Evolutionary conservation across 2,113 vertebrate genomes (phyloP), one percentile per base, ranked within the genome.

Genomic region (Chloebia gouldiae): DNA sequence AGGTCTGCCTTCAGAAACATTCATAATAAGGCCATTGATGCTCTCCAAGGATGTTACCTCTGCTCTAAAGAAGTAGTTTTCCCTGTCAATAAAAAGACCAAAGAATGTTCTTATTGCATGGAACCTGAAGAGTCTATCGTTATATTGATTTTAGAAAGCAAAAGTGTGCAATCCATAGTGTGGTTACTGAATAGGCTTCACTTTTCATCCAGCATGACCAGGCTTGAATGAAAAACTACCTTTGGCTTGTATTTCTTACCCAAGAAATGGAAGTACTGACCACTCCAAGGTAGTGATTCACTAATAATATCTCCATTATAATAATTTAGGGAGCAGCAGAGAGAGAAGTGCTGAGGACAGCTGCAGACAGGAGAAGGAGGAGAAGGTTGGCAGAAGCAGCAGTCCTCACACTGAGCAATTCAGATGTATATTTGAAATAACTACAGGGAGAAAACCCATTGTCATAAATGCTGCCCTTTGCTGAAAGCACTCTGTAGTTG

Each of bases 81-180:
- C 47, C 13, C 18, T 1, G 0, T 33, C 14, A 61, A 3, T 15
- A 42, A 25, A 68, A 81, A 61, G n/a, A 39, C 19, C 16, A 39
- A 51, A 51, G 49, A 37, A n/a, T 15, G 13, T 27, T 64, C 11
- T 11, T 69, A 0, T 51, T 75, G 56, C 27, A 14, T 81, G 31
- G 35, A 92, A 33, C n/a, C 20, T 37, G 76, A 45, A 60, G 53
- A 83, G 75, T 80, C 63, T 70, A 21, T 94, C 37, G 73, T 75
- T 92, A 42, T 27, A 94, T 83, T 81, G 92, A 90, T 93, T 96
- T 93, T 70, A 61, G 73, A 82, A 81, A 86, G 68, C 92, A 86
- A 95, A 90, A 51, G 42, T 27, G 35, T 73, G 59, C 24, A 64
- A 7, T 89, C 81, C 37, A 13, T 33, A 30, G 20, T 49, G 44